Evolutionary conservation across 2,888 invertebrate genomes (phyloP).

Genomic region (Aquatica leii): DNA sequence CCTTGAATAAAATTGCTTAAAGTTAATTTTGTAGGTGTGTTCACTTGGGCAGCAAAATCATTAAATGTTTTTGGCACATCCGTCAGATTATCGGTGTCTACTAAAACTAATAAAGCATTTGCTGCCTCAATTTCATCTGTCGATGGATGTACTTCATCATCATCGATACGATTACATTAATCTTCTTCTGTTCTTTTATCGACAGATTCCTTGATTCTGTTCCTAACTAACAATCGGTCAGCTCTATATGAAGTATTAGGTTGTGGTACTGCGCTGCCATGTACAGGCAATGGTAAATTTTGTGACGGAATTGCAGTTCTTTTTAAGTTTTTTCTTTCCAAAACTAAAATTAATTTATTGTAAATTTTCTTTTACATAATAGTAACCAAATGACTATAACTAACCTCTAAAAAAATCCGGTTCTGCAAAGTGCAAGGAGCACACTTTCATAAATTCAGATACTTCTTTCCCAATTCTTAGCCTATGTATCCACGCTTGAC

Average conservation of each 20-base stretch:
- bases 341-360: background rate
- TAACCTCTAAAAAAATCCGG: constrained; percentile 5
- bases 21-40: background rate
- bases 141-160: background rate
- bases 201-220: background rate
- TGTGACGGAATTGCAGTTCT: background rate
- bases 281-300: background rate
- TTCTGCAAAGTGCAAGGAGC: background rate
- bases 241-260: background rate
- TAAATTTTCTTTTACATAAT: background rate
- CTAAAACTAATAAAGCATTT: background rate
- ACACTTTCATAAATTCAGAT: background rate
- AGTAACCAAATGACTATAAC: background rate
- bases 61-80: constrained; percentile 3
- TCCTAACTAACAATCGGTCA: background rate
- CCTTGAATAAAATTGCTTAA: background rate
- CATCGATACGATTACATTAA: background rate
- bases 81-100: background rate
- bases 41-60: constrained; percentile 3
- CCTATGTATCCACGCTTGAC: background rate
- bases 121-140: constrained; percentile 1
- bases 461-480: background rate
- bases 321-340: background rate
- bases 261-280: background rate
- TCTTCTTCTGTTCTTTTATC: background rate